Percentiles rank a stretch among this genome's conserved stretches.
These are phyloP conservation scores for Agonopterix alstromeriana DNA, from an alignment of 2,888 invertebrate species.

Conservation along the genomic window DNA sequence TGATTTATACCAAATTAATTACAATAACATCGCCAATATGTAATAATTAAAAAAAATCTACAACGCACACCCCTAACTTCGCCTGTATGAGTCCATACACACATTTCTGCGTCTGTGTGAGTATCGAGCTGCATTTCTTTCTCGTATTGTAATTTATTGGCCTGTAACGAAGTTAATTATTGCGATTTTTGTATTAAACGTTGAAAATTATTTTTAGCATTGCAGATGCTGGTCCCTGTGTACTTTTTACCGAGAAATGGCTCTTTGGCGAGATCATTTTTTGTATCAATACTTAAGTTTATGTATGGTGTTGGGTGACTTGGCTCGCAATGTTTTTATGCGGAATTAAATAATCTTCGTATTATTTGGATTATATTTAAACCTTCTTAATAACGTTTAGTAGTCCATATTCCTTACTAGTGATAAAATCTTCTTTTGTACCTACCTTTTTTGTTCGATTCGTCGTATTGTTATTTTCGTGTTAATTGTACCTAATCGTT, in stretches of 20 bases:
- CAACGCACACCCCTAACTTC: conserved; percentile 18
- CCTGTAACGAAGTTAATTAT: conserved; percentile 77
- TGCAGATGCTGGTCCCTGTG: conserved; percentile 37
- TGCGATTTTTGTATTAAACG: conserved; percentile 77
- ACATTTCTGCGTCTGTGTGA: conserved; percentile 26
- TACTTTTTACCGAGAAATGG: conserved; percentile 30
- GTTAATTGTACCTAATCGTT: too few species aligned
- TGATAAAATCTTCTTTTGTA: too few species aligned
- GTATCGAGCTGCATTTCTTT: conserved; percentile 69
- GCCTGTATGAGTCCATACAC: conserved; percentile 21
- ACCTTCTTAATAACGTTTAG: too few species aligned
- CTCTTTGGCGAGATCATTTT: conserved; percentile 18
- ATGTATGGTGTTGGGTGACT: not conserved
- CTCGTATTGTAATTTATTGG: conserved; percentile 76
- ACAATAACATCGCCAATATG: too few species aligned
- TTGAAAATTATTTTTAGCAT: conserved; percentile 74
- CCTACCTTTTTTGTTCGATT: too few species aligned
- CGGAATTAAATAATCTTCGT: too few species aligned
- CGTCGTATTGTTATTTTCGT: too few species aligned
- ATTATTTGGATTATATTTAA: too few species aligned
- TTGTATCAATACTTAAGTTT: conserved; percentile 1
- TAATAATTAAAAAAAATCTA: conserved; percentile 4
- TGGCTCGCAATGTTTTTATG: not conserved
- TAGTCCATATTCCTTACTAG: too few species aligned
- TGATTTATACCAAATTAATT: too few species aligned